Evolutionary conservation across 2,888 invertebrate genomes (phyloP), one percentile per base, ranked within the genome.

Genomic region (Hipparchia semele): DNA sequence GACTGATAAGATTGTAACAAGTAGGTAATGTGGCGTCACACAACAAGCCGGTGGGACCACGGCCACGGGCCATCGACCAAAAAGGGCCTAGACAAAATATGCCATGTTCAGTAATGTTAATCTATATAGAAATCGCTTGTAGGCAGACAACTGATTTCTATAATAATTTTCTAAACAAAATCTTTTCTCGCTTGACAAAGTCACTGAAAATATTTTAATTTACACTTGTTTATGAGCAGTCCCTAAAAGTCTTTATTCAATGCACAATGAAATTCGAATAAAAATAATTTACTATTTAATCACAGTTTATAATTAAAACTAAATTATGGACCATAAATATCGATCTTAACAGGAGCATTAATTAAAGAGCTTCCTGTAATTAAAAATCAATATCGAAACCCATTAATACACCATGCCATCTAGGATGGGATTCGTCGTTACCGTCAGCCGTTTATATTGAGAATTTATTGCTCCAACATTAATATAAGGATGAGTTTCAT

Each of bases 321-420:
- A 49, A 66, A 70, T 45, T 58, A 51, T 67, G 9, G 13, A 9
- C 60, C 60, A 75, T 75, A 70, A 72, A 59, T 64, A 59, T 39
- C n/a, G 10, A 53, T 70, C 67, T 65, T 61, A 51, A 70, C 56
- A 62, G 60, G 66, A 72, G 53, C 6, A 71, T 67, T 56, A 66
- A 70, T 62, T 72, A 72, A 58, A 65, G 68, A n/a, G 65, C 70
- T 69, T 76, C 71, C 73, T 74, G 71, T 74, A 72, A 72, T 72
- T 73, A 67, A 73, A 76, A 76, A 74, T 61, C 67, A 73, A 77
- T 73, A 71, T 67, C 61, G 68, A 74, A 77, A 71, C 64, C 70
- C 70, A 76, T 77, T 74, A 75, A 74, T 65, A 70, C 61, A 12
- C 69, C 58, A 8, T 46, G 54, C 67, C 68, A 60, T 23, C 62